phyloP scores from a whole-genome alignment of 2,797 vertebrate genomes.

The Danio aesculapii region DNA sequence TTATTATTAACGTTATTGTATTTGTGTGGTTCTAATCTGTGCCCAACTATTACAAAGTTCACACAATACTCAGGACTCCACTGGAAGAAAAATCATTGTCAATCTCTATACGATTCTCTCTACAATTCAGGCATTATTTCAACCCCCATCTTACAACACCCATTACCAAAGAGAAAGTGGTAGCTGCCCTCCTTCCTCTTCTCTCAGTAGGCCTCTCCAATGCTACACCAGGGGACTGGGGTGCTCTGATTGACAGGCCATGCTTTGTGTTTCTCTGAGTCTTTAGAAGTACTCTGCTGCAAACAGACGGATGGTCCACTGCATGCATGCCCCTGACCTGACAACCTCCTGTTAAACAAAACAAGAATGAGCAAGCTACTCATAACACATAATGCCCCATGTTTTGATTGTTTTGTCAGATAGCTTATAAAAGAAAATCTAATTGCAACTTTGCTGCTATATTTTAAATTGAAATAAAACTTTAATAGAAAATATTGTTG shows the following conservation, averaged over 20 bases:
- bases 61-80: too few species aligned
- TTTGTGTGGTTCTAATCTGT: too few species aligned
- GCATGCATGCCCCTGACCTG: constrained; percentile 41
- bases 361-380: constrained; percentile 16
- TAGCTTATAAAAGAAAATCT: too few species aligned
- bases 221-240: constrained; percentile 16
- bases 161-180: constrained; percentile 42
- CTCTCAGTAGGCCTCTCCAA: constrained; percentile 41
- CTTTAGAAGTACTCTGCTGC: constrained; percentile 33
- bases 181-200: constrained; percentile 30
- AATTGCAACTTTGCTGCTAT: background rate
- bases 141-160: constrained; percentile 26
- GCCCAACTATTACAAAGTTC: background rate
- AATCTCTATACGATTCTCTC: constrained; percentile 16
- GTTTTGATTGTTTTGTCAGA: constrained; percentile 17
- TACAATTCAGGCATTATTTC: constrained; percentile 7
- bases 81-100: background rate
- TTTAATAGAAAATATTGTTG: background rate
- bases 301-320: constrained; percentile 42
- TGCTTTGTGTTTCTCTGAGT: constrained; percentile 48
- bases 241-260: constrained; percentile 52
- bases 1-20: too few species aligned
- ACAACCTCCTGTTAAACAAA: constrained; percentile 38
- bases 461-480: background rate
- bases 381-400: constrained; percentile 5